Percentiles rank a stretch among this genome's conserved stretches.
phyloP scores from a whole-genome alignment of 2,888 invertebrate genomes.

The Yponomeuta malinellus region DNA sequence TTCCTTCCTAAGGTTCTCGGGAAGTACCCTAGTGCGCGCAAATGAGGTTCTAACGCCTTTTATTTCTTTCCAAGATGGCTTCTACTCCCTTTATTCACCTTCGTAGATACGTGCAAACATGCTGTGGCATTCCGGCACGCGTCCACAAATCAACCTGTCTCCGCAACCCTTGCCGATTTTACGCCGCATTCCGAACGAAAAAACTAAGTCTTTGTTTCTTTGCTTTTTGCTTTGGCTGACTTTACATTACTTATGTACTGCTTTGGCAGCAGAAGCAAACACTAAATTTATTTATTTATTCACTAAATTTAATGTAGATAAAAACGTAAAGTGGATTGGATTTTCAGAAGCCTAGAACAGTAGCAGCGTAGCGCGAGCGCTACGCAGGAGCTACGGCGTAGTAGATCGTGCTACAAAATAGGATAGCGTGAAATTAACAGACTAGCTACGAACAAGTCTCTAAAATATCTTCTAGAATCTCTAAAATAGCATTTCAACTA shows the following conservation, averaged over 20 bases:
- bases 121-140: constrained; percentile 1
- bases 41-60: neutral
- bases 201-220: constrained; percentile 6
- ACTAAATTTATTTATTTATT: neutral
- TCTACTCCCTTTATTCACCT: neutral
- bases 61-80: neutral
- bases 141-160: constrained; percentile 16
- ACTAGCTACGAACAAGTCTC: too few relatives aligned
- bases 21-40: neutral
- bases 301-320: too few relatives aligned
- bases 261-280: neutral
- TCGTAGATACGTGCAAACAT: neutral
- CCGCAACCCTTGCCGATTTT: constrained; percentile 14
- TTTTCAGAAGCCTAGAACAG: too few relatives aligned
- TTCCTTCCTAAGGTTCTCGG: too few relatives aligned
- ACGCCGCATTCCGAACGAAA: constrained; percentile 4
- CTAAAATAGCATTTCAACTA: too few relatives aligned
- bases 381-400: neutral
- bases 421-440: neutral
- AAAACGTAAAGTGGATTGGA: too few relatives aligned
- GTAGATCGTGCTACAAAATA: neutral
- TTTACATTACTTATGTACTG: neutral
- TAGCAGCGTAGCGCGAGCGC: neutral
- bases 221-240: constrained; percentile 5
- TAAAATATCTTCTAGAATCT: too few relatives aligned